A percentile compares a stretch with the other conserved stretches of the same genome.
phyloP scores from a whole-genome alignment of 2,888 invertebrate species.

The Sinelater perroti region DNA sequence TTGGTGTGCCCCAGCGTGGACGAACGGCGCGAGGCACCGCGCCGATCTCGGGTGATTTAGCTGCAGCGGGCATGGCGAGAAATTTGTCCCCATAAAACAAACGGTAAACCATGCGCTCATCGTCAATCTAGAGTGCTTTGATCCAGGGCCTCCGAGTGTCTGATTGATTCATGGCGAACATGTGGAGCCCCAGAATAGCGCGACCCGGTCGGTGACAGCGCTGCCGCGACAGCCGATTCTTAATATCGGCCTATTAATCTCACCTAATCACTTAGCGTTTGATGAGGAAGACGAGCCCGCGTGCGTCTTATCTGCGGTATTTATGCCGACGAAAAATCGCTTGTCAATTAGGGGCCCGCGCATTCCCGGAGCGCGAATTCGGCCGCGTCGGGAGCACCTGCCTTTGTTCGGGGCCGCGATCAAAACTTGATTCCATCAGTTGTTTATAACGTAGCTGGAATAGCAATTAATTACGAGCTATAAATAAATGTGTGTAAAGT shows the following conservation, averaged over 20 bases:
- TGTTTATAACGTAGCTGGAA: constrained; percentile 38
- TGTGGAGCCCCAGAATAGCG: constrained; percentile 52
- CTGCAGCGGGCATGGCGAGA: constrained; percentile 25
- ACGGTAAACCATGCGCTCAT: constrained; percentile 51
- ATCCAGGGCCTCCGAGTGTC: constrained; percentile 51
- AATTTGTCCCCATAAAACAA: constrained; percentile 39
- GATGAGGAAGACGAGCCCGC: constrained; percentile 39
- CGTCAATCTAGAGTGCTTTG: constrained; percentile 56
- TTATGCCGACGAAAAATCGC: constrained; percentile 43
- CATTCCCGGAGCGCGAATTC: constrained; percentile 27
- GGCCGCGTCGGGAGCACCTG: constrained; percentile 18
- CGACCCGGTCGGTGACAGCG: constrained; percentile 44
- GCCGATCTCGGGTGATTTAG: constrained; percentile 25
- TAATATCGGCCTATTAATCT: constrained; percentile 50
- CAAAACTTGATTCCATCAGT: constrained; percentile 39
- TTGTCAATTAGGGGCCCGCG: constrained; percentile 42
- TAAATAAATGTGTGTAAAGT: constrained; percentile 55
- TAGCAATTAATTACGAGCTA: constrained; percentile 55
- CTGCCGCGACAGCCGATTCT: constrained; percentile 44
- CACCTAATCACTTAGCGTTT: constrained; percentile 44
- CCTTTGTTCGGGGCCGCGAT: constrained; percentile 23
- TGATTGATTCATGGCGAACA: constrained; percentile 60
- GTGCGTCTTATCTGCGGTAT: constrained; percentile 34
- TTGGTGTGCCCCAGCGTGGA: too few species aligned
- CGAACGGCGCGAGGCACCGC: too few species aligned